A percentile compares a stretch with the other conserved stretches of the same genome.
phyloP scores from a whole-genome alignment of 2,797 vertebrate species.

The Clarias platycephalus region DNA sequence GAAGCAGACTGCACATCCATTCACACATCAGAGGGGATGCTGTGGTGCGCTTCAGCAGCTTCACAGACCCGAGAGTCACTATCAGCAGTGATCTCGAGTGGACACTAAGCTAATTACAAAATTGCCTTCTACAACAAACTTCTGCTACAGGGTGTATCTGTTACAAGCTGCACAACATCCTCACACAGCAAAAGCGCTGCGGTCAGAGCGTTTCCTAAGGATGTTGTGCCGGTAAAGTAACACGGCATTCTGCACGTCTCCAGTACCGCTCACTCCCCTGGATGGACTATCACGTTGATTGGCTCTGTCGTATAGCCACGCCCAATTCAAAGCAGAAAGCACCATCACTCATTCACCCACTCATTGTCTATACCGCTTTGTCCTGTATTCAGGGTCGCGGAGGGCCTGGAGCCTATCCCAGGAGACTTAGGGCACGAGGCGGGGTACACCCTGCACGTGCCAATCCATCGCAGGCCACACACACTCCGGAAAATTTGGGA shows the following conservation, averaged over 20 bases:
- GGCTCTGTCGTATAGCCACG: too few relatives aligned
- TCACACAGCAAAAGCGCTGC: not conserved
- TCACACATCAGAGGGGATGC: not conserved
- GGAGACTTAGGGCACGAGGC: too few relatives aligned
- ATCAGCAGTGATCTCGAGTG: not conserved
- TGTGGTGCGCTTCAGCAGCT: not conserved
- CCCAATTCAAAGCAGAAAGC: too few relatives aligned
- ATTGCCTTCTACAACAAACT: not conserved
- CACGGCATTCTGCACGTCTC: not conserved
- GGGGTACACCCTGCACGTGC: too few relatives aligned
- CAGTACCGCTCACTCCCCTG: not conserved
- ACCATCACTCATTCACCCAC: too few relatives aligned
- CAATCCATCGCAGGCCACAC: too few relatives aligned
- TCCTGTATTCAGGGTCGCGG: too few relatives aligned
- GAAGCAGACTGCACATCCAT: slow-evolving; percentile 4
- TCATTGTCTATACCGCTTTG: too few relatives aligned
- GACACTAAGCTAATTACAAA: not conserved
- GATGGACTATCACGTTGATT: too few relatives aligned
- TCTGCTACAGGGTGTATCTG: not conserved
- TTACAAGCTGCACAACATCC: not conserved
- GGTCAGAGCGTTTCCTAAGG: not conserved
- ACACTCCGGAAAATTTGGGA: too few relatives aligned
- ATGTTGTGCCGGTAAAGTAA: not conserved
- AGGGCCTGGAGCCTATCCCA: too few relatives aligned
- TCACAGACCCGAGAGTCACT: not conserved